Evolutionary conservation across 2,888 invertebrate genomes (phyloP), one percentile per base, ranked within the genome.

Genomic region (Abrostola tripartita): DNA sequence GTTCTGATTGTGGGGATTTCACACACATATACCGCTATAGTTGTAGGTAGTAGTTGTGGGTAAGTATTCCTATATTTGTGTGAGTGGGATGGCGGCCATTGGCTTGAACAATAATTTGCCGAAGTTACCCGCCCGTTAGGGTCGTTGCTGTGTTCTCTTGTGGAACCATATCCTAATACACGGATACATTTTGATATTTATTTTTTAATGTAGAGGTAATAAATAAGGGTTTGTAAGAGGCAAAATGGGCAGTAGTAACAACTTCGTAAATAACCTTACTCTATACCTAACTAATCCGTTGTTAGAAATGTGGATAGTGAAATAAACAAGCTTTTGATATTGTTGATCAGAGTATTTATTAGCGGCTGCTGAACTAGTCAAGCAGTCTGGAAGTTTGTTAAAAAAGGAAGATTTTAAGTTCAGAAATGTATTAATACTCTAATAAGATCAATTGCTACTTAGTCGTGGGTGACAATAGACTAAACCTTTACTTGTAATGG

Each of bases 51-150:
- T 40, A 40, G 40, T 40, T 44, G 44, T 14, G 8, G 12, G 44
- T 24, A 47, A 5, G n/a, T 47, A 8, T 47, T 47, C 24, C 9
- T 24, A 38, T 63, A 65, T 61, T 73, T 57, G 54, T 56, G 49
- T 71, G 9, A 38, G 62, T 6, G 24, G 42, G 47, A 4, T 24
- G 53, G 10, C 37, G 61, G 41, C 36, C 55, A 37, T 37, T 14
- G 37, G 52, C 56, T 40, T 54, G 52, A 37, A 35, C 68, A 57
- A 53, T 73, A 57, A 73, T 49, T 70, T 57, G 41, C 41, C 41
- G 47, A 52, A 58, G 54, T 57, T 47, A 42, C 54, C 37, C 68
- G 37, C 49, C 44, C 24, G 44, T 57, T 47, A 12, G 50, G 66
- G 50, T 58, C 54, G 42, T 52, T 44, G 42, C 49, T 44, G 40